Evolutionary conservation across 2,888 invertebrate genomes (phyloP), one percentile per base, ranked within the genome.

Genomic region (Acanthosoma haemorrhoidale): DNA sequence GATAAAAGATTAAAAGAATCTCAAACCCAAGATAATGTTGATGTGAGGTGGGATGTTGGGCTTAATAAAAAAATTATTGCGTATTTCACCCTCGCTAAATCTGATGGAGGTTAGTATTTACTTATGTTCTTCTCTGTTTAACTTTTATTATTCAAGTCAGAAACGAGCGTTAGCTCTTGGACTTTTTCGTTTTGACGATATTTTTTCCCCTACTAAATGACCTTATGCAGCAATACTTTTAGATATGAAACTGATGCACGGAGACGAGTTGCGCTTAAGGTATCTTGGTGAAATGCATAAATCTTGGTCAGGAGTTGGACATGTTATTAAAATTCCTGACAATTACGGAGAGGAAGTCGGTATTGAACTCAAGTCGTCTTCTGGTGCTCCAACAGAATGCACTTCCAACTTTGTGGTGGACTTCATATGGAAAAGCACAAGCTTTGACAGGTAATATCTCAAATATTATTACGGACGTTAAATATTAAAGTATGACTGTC

Each of bases 231-330:
- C n/a, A n/a, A n/a, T 58, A 18, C 31, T 60, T 71, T 36, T 77
- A 83, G 98, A 97, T 78, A 96, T 98, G 94, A 95, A 96, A 79
- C 82, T 99, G 68, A 98, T 99, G 97, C 97, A 97, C 79, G 99
- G 99, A 6, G 99, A 99, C 83, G 99, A 99, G 79, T 81, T 99
- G 68, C 85, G 95, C 76, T 83, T 99, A 75, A 89, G 96, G 77
- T 96, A 94, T 77, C 87, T 94, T 1, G 96, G 96, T 0, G 96
- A 96, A 79, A 81, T 93, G 77, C 93, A 94, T 79, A 95, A 94
- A 79, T 87, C 92, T 0, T 99, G 99, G 99, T 90, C 90, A n/a
- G 96, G 96, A 34, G 92, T 96, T 11, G 99, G 99, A 0, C 97
- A 98, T 79, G 97, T 99, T 58, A 96, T 99, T 78, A 94, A 94